These are phyloP conservation scores for Sylvia borin DNA, from an alignment of 2,797 vertebrate genomes.

Conservation along the genomic window DNA sequence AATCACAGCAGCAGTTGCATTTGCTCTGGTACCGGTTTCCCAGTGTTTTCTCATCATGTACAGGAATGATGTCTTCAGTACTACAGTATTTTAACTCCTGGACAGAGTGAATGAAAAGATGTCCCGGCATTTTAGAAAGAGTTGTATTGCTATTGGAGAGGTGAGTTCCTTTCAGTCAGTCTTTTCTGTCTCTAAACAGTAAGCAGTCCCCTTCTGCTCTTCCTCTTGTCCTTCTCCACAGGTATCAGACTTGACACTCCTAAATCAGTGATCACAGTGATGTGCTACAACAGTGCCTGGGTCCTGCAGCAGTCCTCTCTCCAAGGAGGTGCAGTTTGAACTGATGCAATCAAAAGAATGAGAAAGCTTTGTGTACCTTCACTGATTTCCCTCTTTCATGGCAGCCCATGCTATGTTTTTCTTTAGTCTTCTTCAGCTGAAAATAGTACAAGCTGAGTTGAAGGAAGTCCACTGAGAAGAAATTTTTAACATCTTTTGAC, in stretches of 20 bases:
- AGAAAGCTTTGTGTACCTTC: background rate
- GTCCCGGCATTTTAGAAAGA: background rate
- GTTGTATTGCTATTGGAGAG: background rate
- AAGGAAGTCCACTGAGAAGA: background rate
- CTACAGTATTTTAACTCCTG: background rate
- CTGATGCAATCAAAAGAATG: background rate
- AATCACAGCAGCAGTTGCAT: slow-evolving; percentile 17
- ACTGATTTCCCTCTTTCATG: background rate
- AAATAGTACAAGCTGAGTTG: background rate
- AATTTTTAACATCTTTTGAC: background rate
- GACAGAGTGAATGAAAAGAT: background rate
- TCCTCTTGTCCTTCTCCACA: background rate
- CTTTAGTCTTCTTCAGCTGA: background rate
- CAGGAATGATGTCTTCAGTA: background rate
- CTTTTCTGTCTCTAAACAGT: background rate
- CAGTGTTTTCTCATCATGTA: background rate
- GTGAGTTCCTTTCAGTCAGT: background rate
- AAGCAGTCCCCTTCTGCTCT: background rate
- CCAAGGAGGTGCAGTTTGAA: background rate
- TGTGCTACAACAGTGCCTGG: background rate
- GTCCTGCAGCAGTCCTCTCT: background rate
- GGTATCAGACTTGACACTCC: background rate
- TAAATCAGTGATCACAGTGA: background rate
- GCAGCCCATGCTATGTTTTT: background rate
- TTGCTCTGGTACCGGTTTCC: background rate